Evolutionary conservation across 2,888 invertebrate genomes (phyloP), one percentile per base, ranked within the genome.

Genomic region (Dorcus parallelipipedus): DNA sequence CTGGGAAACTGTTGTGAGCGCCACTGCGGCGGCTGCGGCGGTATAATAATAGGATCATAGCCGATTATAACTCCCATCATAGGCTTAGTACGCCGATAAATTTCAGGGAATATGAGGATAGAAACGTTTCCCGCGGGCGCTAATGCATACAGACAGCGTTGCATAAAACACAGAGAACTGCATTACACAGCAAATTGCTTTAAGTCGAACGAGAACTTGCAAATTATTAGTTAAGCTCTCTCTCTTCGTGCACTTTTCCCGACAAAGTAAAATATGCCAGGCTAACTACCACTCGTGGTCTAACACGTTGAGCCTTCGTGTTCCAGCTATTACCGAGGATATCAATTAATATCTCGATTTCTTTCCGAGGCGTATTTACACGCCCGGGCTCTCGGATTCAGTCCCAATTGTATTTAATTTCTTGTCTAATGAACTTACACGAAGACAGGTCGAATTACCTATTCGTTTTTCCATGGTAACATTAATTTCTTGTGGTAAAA

Each of bases 11-110:
- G 39, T 39, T 39, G 38, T 23, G 48, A 50, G n/a, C 49, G 55
- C 56, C 57, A 54, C 55, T 54, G 57, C 59, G 52, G 54, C 52
- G 39, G 56, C 53, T 60, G 58, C 59, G 72, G 75, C 72, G 69
- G 71, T 72, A 73, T 75, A 73, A 76, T 76, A 77, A 76, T 74
- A 73, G 76, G 77, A 77, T 77, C 75, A 76, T 73, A 71, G 72
- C 71, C 73, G 75, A 76, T 76, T 76, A 75, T 74, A 71, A 70
- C 72, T 72, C 71, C 74, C 73, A 75, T 77, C 76, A 75, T 70
- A 71, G 72, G 77, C 76, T 76, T 75, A 73, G 71, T 72, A 66
- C 71, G 70, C 70, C 73, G 69, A 75, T 75, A 76, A 75, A 75
- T 76, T 73, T 69, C 64, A 65, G 64, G 64, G 66, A 63, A 64